Base-by-base conservation (phyloP, 2,888 invertebrate species). In the Heliconius sara region DNA sequence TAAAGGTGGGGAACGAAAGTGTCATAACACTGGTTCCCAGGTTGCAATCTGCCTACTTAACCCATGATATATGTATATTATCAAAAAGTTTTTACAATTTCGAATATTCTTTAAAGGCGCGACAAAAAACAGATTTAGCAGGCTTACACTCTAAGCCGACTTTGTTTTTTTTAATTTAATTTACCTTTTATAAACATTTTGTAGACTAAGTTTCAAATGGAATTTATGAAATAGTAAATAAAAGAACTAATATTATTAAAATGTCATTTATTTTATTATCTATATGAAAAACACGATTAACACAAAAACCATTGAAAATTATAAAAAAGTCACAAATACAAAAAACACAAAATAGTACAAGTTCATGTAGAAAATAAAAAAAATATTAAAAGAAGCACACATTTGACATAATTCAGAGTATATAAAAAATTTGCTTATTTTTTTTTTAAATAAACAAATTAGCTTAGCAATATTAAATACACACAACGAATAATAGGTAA, bases 231-330 rank as follows among this genome's bases (percentile, higher is more conserved):
- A 52, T 22, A 52, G 25, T 25, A 43, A 70, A 43, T 7, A 70
- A 43, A 34, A 39, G 1, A 9, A n/a, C 1, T 25, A 30, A 60
- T 60, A 72, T 34, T 73, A 60, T 73, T 60, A 60, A 60, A 60
- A 73, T 73, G 39, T 73, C 73, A 73, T 73, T 73, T 73, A 60
- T 60, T 73, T 34, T n/a, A 30, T 57, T 73, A 57, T 25, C 6
- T 60, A n/a, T 39, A 39, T 30, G 57, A n/a, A 73, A 57, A 60
- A 73, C n/a, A 73, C 22, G n/a, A 73, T 16, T 34, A 52, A 73
- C 72, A 73, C 10, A 57, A 34, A 22, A 39, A 60, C 16, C 22
- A 39, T 57, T n/a, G 57, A 60, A 34, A 34, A 4, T n/a, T 13
- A 52, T 52, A 72, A 30, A 34, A 57, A 73, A 30, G 47, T 34